Evolutionary conservation across 2,888 invertebrate species (phyloP), one percentile per base, ranked within the genome.

Genomic region (Eueremaeus valkanovi): DNA sequence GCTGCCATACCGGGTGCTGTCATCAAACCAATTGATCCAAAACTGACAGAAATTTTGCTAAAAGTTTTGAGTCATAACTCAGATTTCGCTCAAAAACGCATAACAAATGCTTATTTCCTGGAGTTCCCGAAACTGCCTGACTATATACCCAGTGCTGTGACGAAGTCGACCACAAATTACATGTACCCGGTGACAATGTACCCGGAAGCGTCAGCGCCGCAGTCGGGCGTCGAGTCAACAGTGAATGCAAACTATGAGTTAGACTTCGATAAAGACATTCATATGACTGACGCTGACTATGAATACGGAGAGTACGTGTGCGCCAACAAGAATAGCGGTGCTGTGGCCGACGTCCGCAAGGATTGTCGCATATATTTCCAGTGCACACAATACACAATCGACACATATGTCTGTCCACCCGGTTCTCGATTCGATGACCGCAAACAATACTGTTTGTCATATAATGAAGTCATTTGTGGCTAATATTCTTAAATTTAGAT

Each of bases 51-150:
- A 9, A 66, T 66, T n/a, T 66, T 66, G 36, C 36, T 66, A 6
- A 66, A 66, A 66, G 66, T 66, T 3, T 66, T 66, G 36, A 33
- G 33, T 11, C 36, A 66, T 66, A 66, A 66, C 36, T 5, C n/a
- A 36, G 66, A 66, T 5, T 66, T 66, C 21, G 8, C 66, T 9
- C 66, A 36, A 36, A 66, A 66, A 33, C 66, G 66, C 36, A 66
- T 66, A 66, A 66, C 66, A 66, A 66, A 66, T 36, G 66, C 66
- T 5, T 66, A 66, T 66, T 66, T 66, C n/a, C 66, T 66, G 6
- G 66, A 66, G 5, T 66, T 66, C 18, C 66, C 66, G 8, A 66
- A 66, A 66, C 27, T 36, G 8, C 66, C 33, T 3, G 33, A 66
- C 33, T 66, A 66, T 66, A 66, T 1, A n/a, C 66, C 66, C 2